These are phyloP conservation scores for Platichthys stellatus DNA, from an alignment of 2,113 vertebrate species.

Conservation along the genomic window DNA sequence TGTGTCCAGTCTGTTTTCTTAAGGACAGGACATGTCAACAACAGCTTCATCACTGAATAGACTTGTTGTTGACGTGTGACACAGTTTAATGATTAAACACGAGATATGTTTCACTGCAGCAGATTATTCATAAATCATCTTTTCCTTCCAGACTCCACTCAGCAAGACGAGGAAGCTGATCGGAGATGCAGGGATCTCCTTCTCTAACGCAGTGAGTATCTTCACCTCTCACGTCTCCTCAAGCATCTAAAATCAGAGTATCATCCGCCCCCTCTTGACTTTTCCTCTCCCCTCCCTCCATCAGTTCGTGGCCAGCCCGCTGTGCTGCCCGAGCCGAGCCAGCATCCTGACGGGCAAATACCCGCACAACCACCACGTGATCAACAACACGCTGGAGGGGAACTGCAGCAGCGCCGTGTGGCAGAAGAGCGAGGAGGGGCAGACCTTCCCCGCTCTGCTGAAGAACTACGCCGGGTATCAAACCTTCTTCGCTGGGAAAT, in stretches of 20 bases:
- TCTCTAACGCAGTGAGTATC: constrained; percentile 89
- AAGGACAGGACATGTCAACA: too few relatives aligned
- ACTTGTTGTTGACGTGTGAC: background rate
- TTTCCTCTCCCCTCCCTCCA: background rate
- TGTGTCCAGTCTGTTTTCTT: too few relatives aligned
- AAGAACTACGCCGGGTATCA: constrained; percentile 86
- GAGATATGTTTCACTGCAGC: too few relatives aligned
- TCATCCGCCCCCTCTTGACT: background rate
- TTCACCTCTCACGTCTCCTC: background rate
- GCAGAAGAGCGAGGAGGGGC: constrained; percentile 94
- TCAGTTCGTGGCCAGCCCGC: constrained; percentile 95
- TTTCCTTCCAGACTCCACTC: constrained; percentile 87
- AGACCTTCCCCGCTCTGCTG: constrained; percentile 90
- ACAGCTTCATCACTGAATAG: too few relatives aligned
- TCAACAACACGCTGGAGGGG: constrained; percentile 96
- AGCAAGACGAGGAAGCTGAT: constrained; percentile 92
- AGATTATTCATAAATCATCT: background rate
- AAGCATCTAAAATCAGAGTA: background rate
- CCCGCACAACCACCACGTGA: constrained; percentile 96
- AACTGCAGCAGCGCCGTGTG: constrained; percentile 96
- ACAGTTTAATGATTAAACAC: background rate
- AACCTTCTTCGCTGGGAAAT: constrained; percentile 98
- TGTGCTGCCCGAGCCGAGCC: constrained; percentile 97
- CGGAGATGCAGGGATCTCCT: constrained; percentile 90
- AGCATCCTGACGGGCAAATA: constrained; percentile 98